phyloP scores from a whole-genome alignment of 2,888 invertebrate species.

The Acronicta leporina region DNA sequence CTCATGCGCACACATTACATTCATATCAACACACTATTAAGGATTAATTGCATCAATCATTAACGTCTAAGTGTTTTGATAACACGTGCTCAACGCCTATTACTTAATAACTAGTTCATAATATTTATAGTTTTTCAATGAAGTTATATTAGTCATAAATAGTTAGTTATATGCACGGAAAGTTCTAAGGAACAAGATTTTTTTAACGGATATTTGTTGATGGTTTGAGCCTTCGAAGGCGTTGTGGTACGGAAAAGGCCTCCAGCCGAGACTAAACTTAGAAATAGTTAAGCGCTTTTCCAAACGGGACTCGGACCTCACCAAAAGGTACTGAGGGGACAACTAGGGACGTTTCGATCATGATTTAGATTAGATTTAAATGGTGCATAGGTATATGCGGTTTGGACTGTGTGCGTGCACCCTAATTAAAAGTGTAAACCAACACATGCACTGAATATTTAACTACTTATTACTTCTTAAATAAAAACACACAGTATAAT shows the following conservation, averaged over 20 bases:
- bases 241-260: too few species aligned
- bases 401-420: background rate
- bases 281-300: too few species aligned
- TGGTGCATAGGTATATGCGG: background rate
- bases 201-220: too few species aligned
- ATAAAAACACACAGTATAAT: too few species aligned
- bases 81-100: constrained; percentile 44
- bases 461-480: constrained; percentile 1
- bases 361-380: background rate
- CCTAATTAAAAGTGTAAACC: constrained; percentile 1
- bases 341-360: too few species aligned
- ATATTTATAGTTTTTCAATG: constrained; percentile 38
- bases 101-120: constrained; percentile 32
- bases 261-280: too few species aligned
- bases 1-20: constrained; percentile 25
- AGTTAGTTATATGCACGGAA: background rate
- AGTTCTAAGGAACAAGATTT: constrained; percentile 6
- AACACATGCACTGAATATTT: constrained; percentile 2
- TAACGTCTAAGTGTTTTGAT: constrained; percentile 31
- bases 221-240: too few species aligned
- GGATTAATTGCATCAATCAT: constrained; percentile 42
- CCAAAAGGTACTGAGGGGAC: too few species aligned
- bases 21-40: constrained; percentile 37
- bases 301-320: too few species aligned
- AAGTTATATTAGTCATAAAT: background rate